Conservation (phyloP, 2,888 invertebrate genomes). For the Margaritifera margaritifera region DNA sequence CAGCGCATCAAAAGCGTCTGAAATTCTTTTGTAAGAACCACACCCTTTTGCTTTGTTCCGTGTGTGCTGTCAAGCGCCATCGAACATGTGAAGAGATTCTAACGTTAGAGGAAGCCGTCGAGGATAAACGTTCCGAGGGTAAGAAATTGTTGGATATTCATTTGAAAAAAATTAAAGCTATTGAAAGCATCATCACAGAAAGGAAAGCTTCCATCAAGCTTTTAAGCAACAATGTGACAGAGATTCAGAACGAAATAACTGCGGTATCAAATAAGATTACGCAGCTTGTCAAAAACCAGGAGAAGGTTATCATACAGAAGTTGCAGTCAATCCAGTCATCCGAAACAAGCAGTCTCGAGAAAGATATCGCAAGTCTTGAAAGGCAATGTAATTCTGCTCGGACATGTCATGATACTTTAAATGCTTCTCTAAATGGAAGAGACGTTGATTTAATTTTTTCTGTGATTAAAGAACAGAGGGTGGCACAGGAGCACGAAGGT, state of each 20-base stretch:
- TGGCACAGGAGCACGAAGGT: slow-evolving; percentile 10
- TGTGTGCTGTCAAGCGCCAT: slow-evolving; percentile 38
- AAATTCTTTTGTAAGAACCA: slow-evolving; percentile 41
- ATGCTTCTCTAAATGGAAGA: slow-evolving; percentile 17
- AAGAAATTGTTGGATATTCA: slow-evolving; percentile 27
- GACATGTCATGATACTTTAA: slow-evolving; percentile 12
- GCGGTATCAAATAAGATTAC: slow-evolving; percentile 32
- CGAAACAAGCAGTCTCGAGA: slow-evolving; percentile 31
- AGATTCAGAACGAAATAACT: slow-evolving; percentile 33
- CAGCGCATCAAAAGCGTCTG: slow-evolving; percentile 30
- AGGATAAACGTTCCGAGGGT: slow-evolving; percentile 32
- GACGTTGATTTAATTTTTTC: slow-evolving; percentile 36
- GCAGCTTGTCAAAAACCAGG: slow-evolving; percentile 35
- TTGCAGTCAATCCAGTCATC: slow-evolving; percentile 23
- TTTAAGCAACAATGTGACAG: slow-evolving; percentile 30
- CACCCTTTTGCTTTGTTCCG: slow-evolving; percentile 33
- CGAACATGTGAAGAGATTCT: slow-evolving; percentile 34
- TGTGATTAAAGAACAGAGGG: slow-evolving; percentile 33
- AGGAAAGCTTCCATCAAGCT: slow-evolving; percentile 36
- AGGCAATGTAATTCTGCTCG: slow-evolving; percentile 16
- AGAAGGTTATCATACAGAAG: slow-evolving; percentile 25
- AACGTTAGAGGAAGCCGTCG: slow-evolving; percentile 29
- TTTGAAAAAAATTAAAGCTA: slow-evolving; percentile 20
- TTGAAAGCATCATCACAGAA: slow-evolving; percentile 34
- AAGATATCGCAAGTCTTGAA: slow-evolving; percentile 28